A percentile compares a stretch with the other conserved stretches of the same genome.
Evolutionary conservation across 2,113 vertebrate species (phyloP).

Genomic region (Callorhinus ursinus): DNA sequence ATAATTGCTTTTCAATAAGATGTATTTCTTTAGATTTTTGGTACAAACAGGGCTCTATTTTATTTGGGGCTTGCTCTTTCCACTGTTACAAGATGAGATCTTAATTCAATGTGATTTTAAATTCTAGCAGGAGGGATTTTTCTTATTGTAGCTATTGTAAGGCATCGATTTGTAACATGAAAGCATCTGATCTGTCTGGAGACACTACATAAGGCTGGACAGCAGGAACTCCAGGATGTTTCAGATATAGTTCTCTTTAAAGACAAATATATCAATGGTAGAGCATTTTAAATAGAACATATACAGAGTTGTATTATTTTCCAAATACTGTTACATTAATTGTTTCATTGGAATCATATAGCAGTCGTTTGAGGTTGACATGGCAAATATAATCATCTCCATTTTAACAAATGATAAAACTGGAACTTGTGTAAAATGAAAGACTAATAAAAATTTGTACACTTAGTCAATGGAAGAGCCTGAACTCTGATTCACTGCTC

Average conservation of each 20-base stretch:
- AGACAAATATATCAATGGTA: not conserved
- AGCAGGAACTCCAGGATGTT: not conserved
- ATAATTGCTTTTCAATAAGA: not conserved
- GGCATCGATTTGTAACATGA: not conserved
- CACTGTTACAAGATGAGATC: not conserved
- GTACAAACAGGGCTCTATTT: not conserved
- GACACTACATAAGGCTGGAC: not conserved
- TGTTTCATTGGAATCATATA: not conserved
- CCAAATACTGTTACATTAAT: not conserved
- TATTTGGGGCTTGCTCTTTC: not conserved
- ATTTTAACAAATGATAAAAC: not conserved
- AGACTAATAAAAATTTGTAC: not conserved
- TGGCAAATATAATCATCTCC: not conserved
- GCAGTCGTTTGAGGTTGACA: not conserved
- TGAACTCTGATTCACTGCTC: not conserved
- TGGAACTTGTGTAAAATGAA: not conserved
- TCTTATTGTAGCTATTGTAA: not conserved
- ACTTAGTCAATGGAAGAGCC: not conserved
- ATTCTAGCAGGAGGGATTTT: not conserved
- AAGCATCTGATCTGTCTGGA: constrained; percentile 6
- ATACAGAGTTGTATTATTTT: not conserved
- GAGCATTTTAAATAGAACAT: not conserved
- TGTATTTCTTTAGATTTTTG: not conserved
- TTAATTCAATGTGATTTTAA: not conserved
- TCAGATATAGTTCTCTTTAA: not conserved